Evolutionary conservation across 2,888 invertebrate genomes (phyloP).

Genomic region (Argyresthia goedartella): DNA sequence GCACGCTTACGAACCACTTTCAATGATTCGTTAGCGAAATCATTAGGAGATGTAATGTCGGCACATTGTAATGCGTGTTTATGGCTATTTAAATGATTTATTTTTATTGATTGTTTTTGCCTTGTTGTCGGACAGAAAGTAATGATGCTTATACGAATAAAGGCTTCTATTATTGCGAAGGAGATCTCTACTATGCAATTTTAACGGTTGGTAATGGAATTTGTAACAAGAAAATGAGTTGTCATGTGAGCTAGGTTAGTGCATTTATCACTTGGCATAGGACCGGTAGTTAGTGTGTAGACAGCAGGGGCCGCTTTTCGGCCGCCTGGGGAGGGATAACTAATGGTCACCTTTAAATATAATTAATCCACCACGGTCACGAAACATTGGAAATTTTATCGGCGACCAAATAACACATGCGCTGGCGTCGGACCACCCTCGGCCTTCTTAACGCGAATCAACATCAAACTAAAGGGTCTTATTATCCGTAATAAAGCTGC

Average conservation of each 20-base stretch:
- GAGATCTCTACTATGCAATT: slow-evolving; percentile 58
- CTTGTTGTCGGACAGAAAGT: slow-evolving; percentile 69
- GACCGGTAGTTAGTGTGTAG: slow-evolving; percentile 17
- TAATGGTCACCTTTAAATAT: neutral
- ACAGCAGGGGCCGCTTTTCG: slow-evolving; percentile 5
- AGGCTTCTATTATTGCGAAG: slow-evolving; percentile 64
- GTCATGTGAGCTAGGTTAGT: slow-evolving; percentile 46
- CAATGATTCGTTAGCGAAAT: slow-evolving; percentile 71
- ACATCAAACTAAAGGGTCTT: neutral
- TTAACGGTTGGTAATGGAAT: slow-evolving; percentile 59
- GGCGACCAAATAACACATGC: neutral
- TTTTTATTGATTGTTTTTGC: slow-evolving; percentile 71
- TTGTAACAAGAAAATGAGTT: slow-evolving; percentile 65
- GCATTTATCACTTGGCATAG: slow-evolving; percentile 44
- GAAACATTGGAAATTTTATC: neutral
- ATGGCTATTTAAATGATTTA: slow-evolving; percentile 72
- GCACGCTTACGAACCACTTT: slow-evolving; percentile 68
- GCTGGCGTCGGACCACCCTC: neutral
- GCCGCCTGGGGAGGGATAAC: neutral
- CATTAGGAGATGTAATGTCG: slow-evolving; percentile 70
- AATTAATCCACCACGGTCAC: neutral
- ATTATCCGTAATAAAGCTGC: slow-evolving; percentile 1
- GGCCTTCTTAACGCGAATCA: neutral
- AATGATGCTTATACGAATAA: slow-evolving; percentile 63
- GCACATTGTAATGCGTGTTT: slow-evolving; percentile 68